A percentile compares a stretch with the other conserved stretches of the same genome.
phyloP scores from a whole-genome alignment of 2,113 vertebrate species.

The Dicrurus megarhynchus region DNA sequence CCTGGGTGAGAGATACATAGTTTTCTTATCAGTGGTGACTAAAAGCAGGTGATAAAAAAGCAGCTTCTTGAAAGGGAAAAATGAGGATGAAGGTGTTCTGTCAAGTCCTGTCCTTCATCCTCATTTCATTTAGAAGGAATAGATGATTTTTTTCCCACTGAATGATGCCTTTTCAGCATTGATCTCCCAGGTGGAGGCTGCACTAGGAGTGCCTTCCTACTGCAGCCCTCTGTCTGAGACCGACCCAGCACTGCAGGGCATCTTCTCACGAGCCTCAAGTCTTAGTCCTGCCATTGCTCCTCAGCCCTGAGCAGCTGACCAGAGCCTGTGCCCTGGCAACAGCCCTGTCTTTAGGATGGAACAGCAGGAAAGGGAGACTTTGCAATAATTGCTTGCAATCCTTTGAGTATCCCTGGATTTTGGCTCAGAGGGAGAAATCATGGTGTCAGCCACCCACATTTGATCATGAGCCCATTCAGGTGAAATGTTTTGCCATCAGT shows the following conservation, averaged over 20 bases:
- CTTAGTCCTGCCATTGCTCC: not conserved
- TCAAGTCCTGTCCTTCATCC: not conserved
- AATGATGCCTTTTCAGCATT: not conserved
- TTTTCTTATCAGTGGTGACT: not conserved
- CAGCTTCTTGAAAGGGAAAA: not conserved
- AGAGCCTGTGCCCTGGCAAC: not conserved
- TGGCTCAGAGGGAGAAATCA: not conserved
- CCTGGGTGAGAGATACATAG: not conserved
- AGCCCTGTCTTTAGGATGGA: not conserved
- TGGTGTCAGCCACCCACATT: not conserved
- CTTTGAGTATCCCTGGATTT: not conserved
- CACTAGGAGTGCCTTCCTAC: accelerated
- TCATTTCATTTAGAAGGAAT: not conserved
- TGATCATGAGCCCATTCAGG: not conserved
- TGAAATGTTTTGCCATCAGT: not conserved
- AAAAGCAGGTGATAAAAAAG: not conserved
- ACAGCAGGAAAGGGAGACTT: not conserved
- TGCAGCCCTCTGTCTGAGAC: not conserved
- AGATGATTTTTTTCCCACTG: not conserved
- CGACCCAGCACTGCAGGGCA: not conserved
- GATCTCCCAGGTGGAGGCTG: accelerated
- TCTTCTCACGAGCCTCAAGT: not conserved
- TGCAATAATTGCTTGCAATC: not conserved
- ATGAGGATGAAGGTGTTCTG: not conserved
- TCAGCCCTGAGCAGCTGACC: not conserved